Evolutionary conservation across 2,113 vertebrate species (phyloP).

Genomic region (Ascaphus truei): DNA sequence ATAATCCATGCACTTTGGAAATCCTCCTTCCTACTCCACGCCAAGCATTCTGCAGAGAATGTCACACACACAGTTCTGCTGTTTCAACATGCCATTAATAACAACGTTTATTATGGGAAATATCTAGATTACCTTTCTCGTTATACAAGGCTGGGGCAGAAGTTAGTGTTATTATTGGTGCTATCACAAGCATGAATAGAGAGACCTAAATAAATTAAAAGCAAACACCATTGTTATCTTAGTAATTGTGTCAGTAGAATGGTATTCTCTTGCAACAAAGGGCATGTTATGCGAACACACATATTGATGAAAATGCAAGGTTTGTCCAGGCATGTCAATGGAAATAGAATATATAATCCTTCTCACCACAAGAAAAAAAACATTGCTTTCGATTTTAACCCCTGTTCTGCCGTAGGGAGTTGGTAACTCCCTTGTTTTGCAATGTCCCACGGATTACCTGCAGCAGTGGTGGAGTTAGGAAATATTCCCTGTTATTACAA

Average conservation of each 20-base stretch:
- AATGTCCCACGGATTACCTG: no score
- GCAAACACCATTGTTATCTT: not conserved
- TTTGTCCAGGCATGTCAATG: constrained; percentile 14
- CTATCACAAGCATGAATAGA: not conserved
- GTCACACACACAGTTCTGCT: not conserved
- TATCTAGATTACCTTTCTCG: no score
- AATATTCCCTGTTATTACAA: no score
- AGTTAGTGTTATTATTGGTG: not conserved
- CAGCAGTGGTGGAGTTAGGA: no score
- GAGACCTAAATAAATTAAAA: not conserved
- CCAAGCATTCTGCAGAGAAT: no score
- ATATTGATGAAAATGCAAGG: not conserved
- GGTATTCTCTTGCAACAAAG: not conserved
- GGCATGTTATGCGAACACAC: not conserved
- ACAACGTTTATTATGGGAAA: not conserved
- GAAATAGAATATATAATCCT: not conserved
- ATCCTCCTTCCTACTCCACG: no score
- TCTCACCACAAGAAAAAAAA: no score
- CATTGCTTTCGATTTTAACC: no score
- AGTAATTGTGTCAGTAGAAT: not conserved
- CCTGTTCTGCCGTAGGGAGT: no score
- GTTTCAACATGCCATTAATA: not conserved
- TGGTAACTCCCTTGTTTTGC: no score
- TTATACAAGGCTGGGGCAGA: not conserved
- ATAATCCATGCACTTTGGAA: no score